These are phyloP conservation scores for Achatina immaculata DNA, from an alignment of 1,140 invertebrate species.

Conservation along the genomic window DNA sequence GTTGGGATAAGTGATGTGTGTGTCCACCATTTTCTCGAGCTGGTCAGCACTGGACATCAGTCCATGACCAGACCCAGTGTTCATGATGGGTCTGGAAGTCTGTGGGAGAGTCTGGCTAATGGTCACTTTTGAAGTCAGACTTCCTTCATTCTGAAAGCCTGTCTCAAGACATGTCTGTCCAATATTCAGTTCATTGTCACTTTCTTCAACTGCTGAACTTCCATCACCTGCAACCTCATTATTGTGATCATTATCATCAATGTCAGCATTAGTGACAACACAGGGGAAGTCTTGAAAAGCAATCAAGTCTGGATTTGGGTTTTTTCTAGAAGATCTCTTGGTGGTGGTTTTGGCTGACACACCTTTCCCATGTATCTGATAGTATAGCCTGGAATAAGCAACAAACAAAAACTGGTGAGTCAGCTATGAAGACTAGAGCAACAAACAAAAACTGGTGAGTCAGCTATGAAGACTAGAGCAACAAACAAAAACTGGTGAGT, in stretches of 20 bases:
- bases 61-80: not conserved
- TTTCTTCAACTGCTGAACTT: not conserved
- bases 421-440: no score
- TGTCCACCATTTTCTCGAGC: not conserved
- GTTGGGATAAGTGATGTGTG: not conserved
- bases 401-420: no score
- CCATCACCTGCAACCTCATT: not conserved
- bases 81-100: not conserved
- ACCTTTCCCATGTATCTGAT: constrained; percentile 31
- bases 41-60: not conserved
- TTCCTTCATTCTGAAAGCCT: not conserved
- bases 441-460: no score
- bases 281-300: constrained; percentile 12
- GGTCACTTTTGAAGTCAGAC: not conserved
- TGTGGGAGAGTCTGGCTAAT: not conserved
- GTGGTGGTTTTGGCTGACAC: constrained; percentile 26
- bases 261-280: not conserved
- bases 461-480: no score
- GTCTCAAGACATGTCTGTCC: not conserved
- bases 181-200: not conserved
- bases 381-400: constrained; percentile 15
- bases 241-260: not conserved
- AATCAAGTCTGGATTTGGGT: constrained; percentile 26
- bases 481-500: no score
- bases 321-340: constrained; percentile 22